phyloP scores from a whole-genome alignment of 2,888 invertebrate genomes.

The Odontothrips loti region DNA sequence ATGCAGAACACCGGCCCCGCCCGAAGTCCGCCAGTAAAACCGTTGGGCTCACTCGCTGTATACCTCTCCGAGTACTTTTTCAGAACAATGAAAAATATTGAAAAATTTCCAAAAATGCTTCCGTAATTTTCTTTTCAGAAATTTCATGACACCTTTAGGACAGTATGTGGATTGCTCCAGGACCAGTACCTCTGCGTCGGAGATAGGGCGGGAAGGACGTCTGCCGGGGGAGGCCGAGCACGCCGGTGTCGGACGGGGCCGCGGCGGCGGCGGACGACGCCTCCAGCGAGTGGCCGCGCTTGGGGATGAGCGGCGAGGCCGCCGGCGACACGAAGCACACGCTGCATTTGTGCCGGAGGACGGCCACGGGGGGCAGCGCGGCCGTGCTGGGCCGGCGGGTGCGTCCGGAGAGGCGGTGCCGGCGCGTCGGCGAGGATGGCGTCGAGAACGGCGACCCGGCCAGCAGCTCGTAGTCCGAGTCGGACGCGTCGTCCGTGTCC shows the following conservation, averaged over 20 bases:
- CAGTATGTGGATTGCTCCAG: too few species aligned
- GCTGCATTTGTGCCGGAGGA: constrained; percentile 2
- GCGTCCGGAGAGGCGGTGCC: background rate
- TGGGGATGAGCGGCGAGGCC: constrained; percentile 8
- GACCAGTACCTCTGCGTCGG: constrained; percentile 5
- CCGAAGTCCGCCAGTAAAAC: too few species aligned
- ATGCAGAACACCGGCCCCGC: too few species aligned
- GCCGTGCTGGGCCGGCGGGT: background rate
- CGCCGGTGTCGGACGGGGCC: background rate
- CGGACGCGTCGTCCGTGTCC: constrained; percentile 16
- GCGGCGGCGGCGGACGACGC: background rate
- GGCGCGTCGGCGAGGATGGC: background rate
- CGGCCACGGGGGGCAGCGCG: background rate
- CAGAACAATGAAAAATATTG: too few species aligned
- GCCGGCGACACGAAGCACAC: constrained; percentile 4
- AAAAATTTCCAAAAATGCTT: too few species aligned
- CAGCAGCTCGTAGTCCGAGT: background rate
- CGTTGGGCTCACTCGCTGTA: too few species aligned
- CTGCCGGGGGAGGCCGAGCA: background rate
- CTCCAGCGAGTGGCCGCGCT: constrained; percentile 19
- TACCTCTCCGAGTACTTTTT: too few species aligned
- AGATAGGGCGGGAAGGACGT: constrained; percentile 7
- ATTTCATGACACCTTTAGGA: too few species aligned
- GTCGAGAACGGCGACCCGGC: background rate
- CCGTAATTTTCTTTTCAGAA: too few species aligned